These are phyloP conservation scores for Danio choprae DNA, from an alignment of 2,797 vertebrate genomes.

Conservation along the genomic window DNA sequence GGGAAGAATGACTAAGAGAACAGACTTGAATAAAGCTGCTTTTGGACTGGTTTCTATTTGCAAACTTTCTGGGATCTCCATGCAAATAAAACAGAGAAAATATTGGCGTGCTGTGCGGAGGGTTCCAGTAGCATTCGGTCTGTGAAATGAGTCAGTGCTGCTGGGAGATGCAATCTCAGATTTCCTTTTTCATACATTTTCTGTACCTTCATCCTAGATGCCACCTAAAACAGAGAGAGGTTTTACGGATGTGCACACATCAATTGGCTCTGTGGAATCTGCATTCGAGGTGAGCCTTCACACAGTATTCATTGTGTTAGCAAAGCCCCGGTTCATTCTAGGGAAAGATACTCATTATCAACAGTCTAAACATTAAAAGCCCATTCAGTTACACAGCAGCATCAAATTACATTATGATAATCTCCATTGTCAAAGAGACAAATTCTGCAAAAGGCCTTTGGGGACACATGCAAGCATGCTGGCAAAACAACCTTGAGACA, in stretches of 20 bases:
- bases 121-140: conserved; percentile 3
- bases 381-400: conserved; percentile 39
- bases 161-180: neutral
- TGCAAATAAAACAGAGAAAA: conserved; percentile 2
- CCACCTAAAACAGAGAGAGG: neutral
- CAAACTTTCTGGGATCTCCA: conserved; percentile 23
- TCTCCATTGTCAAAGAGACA: conserved; percentile 34
- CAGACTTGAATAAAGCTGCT: conserved; percentile 13
- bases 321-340: neutral
- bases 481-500: conserved; percentile 45
- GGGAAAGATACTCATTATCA: conserved; percentile 29
- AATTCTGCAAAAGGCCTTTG: conserved; percentile 36
- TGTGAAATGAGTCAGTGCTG: neutral
- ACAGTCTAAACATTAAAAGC: conserved; percentile 42
- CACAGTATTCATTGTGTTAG: neutral
- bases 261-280: conserved; percentile 1
- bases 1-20: conserved; percentile 28
- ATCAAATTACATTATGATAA: conserved; percentile 34
- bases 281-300: neutral
- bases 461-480: conserved; percentile 32
- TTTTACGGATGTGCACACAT: conserved; percentile 7
- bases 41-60: conserved; percentile 17
- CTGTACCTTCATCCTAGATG: neutral
- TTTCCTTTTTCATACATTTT: neutral
- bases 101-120: neutral